phyloP scores from a whole-genome alignment of 2,797 vertebrate genomes.

The Pipistrellus pipistrellus region DNA sequence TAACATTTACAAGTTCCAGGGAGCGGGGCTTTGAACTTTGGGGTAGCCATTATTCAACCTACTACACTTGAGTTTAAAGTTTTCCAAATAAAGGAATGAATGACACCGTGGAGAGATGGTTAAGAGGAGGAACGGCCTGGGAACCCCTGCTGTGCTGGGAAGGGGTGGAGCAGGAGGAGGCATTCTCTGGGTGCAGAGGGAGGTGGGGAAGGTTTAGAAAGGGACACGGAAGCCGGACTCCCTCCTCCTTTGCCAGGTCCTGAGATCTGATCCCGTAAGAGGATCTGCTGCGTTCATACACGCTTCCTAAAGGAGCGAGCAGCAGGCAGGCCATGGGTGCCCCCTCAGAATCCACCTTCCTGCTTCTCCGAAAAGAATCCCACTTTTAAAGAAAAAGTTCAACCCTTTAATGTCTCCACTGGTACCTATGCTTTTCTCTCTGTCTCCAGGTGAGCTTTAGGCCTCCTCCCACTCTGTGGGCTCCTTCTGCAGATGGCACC shows the following conservation, averaged over 20 bases:
- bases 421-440: too few species aligned
- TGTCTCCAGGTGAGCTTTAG: background rate
- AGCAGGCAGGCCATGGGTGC: background rate
- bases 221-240: background rate
- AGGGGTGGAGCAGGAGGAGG: background rate
- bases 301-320: too few species aligned
- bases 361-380: background rate
- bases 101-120: background rate
- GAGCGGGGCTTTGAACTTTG: background rate
- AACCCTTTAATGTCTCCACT: too few species aligned
- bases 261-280: background rate
- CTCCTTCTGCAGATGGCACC: background rate
- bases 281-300: background rate
- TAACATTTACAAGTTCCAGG: background rate
- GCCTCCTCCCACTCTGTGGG: background rate
- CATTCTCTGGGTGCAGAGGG: background rate
- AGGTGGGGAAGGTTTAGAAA: background rate
- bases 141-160: background rate
- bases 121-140: background rate
- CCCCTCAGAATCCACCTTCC: background rate
- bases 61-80: background rate
- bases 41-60: background rate
- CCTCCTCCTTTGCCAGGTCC: background rate
- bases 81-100: background rate
- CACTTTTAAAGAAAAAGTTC: too few species aligned